Evolutionary conservation across 2,888 invertebrate genomes (phyloP), one percentile per base, ranked within the genome.

Genomic region (Dolichomitus sp.): DNA sequence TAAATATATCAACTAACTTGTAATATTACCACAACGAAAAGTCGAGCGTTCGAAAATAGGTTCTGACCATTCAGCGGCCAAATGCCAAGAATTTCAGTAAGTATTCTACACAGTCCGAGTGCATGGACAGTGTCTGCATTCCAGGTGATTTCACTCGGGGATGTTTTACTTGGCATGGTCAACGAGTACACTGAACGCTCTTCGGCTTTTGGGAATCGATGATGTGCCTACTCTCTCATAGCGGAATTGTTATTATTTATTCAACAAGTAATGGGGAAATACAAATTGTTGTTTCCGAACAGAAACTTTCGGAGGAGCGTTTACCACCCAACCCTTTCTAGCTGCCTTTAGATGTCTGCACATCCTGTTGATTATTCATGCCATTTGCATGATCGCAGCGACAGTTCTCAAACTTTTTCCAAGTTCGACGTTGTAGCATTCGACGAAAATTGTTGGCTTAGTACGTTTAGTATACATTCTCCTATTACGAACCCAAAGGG

Each of bases 81-180:
- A 65, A 78, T 63, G 5, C 78, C 78, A 4, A 78, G 72, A 19
- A 45, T 19, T 17, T 42, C 37, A 30, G 42, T 40, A 11, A 78
- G 7, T 12, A 48, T 54, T 65, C 48, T 65, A 40, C 33, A 78
- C 0, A 65, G 45, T 14, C 78, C 72, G 33, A 78, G 72, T 12
- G 65, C 78, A 14, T 72, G 72, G 1, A 50, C 27, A n/a, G 70
- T 70, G 19, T 77, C 70, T 1, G 70, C n/a, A 27, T 70, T 77
- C 77, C 77, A 77, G 48, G n/a, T 48, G 45, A 66, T 27, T 23
- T 61, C 61, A 17, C 33, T 61, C 17, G 33, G 11, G 61, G 74
- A 65, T 75, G 54, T 54, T 65, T 66, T 50, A 52, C 54, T 75
- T 42, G 74, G 30, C 74, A 75, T 75, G 74, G 65, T 75, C 74